Evolutionary conservation across 2,797 vertebrate species (phyloP).

Genomic region (Pangasius krempfi): DNA sequence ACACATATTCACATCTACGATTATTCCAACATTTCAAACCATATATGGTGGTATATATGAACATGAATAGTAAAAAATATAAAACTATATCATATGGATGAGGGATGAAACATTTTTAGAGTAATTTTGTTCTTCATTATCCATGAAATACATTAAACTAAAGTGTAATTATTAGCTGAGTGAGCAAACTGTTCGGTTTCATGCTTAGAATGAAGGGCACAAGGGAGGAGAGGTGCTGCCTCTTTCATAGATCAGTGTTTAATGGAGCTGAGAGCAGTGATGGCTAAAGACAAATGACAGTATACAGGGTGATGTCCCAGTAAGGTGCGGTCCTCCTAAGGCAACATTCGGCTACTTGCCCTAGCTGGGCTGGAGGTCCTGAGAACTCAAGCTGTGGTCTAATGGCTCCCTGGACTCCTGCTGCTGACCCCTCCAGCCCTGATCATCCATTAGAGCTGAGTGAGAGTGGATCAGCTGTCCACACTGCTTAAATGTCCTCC

Average conservation of each 20-base stretch:
- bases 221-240: slow-evolving; percentile 41
- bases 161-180: slow-evolving; percentile 6
- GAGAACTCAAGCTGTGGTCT: slow-evolving; percentile 54
- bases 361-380: slow-evolving; percentile 65
- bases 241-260: slow-evolving; percentile 71
- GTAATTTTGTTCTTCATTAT: neutral
- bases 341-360: slow-evolving; percentile 58
- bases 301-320: slow-evolving; percentile 66
- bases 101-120: neutral
- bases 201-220: neutral
- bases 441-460: slow-evolving; percentile 69
- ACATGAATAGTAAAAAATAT: neutral
- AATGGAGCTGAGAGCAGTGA: slow-evolving; percentile 61
- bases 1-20: neutral
- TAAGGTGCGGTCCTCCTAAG: slow-evolving; percentile 57
- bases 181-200: neutral
- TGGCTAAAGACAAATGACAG: slow-evolving; percentile 73
- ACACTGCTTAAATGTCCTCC: slow-evolving; percentile 25
- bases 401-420: slow-evolving; percentile 75
- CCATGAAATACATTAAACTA: neutral
- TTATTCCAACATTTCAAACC: too few relatives aligned
- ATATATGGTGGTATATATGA: neutral
- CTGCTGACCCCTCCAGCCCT: slow-evolving; percentile 70
- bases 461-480: slow-evolving; percentile 42
- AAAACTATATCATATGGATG: neutral